phyloP scores from a whole-genome alignment of 2,888 invertebrate genomes.

The Trachelus iudaicus region DNA sequence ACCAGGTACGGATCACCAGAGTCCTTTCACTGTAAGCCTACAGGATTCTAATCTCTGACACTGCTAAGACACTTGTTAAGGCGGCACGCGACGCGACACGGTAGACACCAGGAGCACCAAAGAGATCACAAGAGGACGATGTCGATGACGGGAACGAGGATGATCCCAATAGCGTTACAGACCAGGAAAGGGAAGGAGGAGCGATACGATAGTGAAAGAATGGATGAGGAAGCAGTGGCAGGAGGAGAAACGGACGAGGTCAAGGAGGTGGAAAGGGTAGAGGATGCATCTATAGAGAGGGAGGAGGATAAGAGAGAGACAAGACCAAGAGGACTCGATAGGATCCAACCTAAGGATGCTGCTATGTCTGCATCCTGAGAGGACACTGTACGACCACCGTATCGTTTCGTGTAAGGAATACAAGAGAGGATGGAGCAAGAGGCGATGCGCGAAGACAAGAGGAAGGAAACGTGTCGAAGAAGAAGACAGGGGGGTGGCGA shows the following conservation, averaged over 20 bases:
- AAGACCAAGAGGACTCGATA: neutral
- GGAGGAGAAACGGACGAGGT: neutral
- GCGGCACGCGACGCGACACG: neutral
- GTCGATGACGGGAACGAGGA: neutral
- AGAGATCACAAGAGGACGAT: neutral
- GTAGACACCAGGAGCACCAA: neutral
- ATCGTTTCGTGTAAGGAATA: neutral
- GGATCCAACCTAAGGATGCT: neutral
- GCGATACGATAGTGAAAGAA: neutral
- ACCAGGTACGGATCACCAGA: neutral
- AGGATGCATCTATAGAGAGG: neutral
- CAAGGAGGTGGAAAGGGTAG: neutral
- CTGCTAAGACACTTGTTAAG: slow-evolving; percentile 1
- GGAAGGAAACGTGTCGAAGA: slow-evolving; percentile 16
- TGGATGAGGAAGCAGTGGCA: neutral
- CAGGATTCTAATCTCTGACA: neutral
- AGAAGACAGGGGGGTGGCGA: slow-evolving; percentile 19
- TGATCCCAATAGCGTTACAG: neutral
- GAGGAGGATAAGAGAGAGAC: neutral
- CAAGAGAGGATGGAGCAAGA: neutral
- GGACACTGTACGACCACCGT: neutral
- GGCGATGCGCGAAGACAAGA: slow-evolving; percentile 3
- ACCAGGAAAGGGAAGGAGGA: neutral
- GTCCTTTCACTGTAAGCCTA: neutral
- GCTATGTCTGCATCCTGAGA: neutral